Percentiles rank a stretch among this genome's conserved stretches.
Conservation (phyloP, 92 coral and sea anemone species). For the Galaxea fascicularis region DNA sequence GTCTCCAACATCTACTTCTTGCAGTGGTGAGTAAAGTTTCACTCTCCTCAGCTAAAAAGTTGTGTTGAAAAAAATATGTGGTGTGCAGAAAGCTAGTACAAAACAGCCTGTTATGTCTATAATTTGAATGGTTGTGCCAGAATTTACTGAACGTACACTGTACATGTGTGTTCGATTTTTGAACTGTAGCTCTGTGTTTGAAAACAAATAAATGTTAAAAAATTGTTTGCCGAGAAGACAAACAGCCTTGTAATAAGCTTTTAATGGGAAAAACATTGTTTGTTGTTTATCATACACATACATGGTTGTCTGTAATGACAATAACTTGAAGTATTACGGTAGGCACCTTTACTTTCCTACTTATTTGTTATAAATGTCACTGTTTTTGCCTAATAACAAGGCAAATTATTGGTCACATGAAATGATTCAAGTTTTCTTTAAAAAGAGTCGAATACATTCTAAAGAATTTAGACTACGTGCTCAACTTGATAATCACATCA, state of each 20-base stretch:
- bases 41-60: constrained; percentile 2
- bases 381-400: constrained; percentile 22
- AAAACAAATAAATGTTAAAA: constrained; percentile 14
- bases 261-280: constrained; percentile 6
- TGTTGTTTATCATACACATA: background rate
- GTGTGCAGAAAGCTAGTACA: constrained; percentile 6
- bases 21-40: background rate
- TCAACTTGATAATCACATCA: constrained; percentile 28
- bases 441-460: constrained; percentile 26
- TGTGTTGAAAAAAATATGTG: background rate
- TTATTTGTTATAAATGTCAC: constrained; percentile 18
- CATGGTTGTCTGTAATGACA: constrained; percentile 1
- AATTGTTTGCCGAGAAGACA: constrained; percentile 17
- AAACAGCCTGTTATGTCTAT: constrained; percentile 2
- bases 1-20: background rate
- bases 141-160: constrained; percentile 12
- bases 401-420: constrained; percentile 23
- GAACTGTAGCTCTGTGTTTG: constrained; percentile 25
- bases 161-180: constrained; percentile 22
- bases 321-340: constrained; percentile 12
- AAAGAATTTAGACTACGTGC: constrained; percentile 16
- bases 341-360: constrained; percentile 1
- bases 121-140: constrained; percentile 14
- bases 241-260: constrained; percentile 18
- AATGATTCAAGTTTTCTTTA: constrained; percentile 16